Percentiles rank a stretch among this genome's conserved stretches.
phyloP scores from a whole-genome alignment of 2,113 vertebrate species.

The Callocephalon fimbriatum region DNA sequence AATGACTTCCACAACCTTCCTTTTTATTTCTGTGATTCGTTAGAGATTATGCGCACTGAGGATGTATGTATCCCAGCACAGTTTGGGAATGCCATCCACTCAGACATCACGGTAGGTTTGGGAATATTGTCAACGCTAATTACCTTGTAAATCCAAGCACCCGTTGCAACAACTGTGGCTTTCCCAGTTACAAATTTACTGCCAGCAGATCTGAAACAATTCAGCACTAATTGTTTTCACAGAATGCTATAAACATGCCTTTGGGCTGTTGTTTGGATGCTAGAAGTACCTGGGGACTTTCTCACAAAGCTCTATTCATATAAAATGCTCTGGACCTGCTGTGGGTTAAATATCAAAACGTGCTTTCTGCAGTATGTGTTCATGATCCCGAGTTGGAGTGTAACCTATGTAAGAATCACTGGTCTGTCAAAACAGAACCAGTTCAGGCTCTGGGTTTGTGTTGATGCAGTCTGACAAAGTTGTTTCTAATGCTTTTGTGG shows the following conservation, averaged over 20 bases:
- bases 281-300: neutral
- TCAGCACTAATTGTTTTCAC: neutral
- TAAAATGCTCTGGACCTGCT: neutral
- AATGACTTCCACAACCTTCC: neutral
- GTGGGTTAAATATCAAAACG: neutral
- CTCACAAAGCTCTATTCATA: neutral
- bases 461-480: neutral
- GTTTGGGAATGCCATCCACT: neutral
- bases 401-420: neutral
- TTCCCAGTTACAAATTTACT: neutral
- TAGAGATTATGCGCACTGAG: neutral
- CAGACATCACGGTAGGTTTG: neutral
- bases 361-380: neutral
- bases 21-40: neutral
- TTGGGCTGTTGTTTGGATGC: neutral
- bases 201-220: neutral
- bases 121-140: neutral
- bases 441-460: neutral
- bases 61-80: neutral
- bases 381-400: neutral
- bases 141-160: neutral
- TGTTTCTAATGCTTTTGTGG: neutral
- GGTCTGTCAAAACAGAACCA: neutral
- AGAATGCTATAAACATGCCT: neutral
- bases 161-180: neutral